Percentiles rank a stretch among this genome's conserved stretches.
These are phyloP conservation scores for Sclerodermus sp. DNA, from an alignment of 2,888 invertebrate genomes.

Conservation along the genomic window DNA sequence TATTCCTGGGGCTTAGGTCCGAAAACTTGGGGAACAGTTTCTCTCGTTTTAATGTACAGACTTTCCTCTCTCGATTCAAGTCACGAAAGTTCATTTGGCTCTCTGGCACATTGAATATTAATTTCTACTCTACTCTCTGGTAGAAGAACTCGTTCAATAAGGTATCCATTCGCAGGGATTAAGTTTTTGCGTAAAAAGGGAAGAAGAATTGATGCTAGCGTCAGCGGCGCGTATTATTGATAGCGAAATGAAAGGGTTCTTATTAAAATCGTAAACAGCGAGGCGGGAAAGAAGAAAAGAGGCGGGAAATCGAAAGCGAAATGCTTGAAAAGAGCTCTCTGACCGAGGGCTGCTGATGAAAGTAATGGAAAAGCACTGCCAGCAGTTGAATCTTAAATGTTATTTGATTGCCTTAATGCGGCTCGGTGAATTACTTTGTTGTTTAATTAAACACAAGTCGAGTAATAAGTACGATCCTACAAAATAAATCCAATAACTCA, in stretches of 20 bases:
- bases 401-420: constrained; percentile 52
- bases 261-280: constrained; percentile 46
- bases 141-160: too few species aligned
- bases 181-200: constrained; percentile 2
- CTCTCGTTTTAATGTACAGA: too few species aligned
- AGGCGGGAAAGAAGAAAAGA: constrained; percentile 15
- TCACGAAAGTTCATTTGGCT: too few species aligned
- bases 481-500: too few species aligned
- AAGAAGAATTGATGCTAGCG: constrained; percentile 5
- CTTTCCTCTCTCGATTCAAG: too few species aligned
- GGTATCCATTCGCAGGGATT: constrained; percentile 8
- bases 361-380: constrained; percentile 48
- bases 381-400: constrained; percentile 50
- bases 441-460: constrained; percentile 56
- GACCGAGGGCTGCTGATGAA: constrained; percentile 20
- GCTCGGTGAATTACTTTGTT: constrained; percentile 53
- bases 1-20: too few species aligned
- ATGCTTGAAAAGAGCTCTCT: constrained; percentile 21
- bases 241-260: constrained; percentile 35
- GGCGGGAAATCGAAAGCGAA: constrained; percentile 24
- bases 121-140: too few species aligned
- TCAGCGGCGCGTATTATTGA: constrained; percentile 24
- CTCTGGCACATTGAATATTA: too few species aligned
- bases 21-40: too few species aligned
- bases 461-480: too few species aligned